Evolutionary conservation across 64 coral and sea anemone genomes (phyloP), one percentile per base, ranked within the genome.

Genomic region (Montipora efflorescens): DNA sequence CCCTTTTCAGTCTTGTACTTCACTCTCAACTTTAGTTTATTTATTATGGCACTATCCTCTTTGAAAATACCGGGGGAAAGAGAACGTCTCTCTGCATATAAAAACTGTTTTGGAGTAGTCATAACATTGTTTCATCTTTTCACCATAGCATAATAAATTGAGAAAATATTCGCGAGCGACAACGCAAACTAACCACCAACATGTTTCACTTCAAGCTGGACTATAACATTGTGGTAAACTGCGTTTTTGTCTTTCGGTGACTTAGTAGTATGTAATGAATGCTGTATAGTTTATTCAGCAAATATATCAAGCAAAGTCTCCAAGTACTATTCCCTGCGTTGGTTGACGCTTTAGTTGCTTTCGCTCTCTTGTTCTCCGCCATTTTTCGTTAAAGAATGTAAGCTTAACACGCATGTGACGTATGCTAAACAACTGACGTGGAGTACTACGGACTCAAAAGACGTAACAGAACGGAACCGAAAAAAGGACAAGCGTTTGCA

Each of bases 201-300:
- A 67, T 16, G 67, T 71, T 87, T 87, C 18, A 67, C 83, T 71
- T 87, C 15, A 71, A 87, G 83, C 85, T 83, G 80, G 59, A 83
- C 80, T 64, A 4, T 22, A 83, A 88, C 85, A 71, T 88, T 36
- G 47, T 1, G 47, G 74, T 88, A 88, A 43, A 88, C 85, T 67
- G 85, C 43, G 22, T 69, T 88, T 71, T 88, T 88, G 67, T 88
- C 85, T 49, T 88, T 88, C 74, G 85, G 85, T n/a, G 67, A 88
- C 45, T 74, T 88, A 47, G 67, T 47, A 50, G 59, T 88, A 20
- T 88, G 67, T 48, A 88, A 18, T 8, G 67, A 72, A 75, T 75
- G 68, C 67, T 88, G 69, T 36, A 76, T 76, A 49, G 87, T 88
- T 76, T 87, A 67, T 69, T 87, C 67, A 21, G 62, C 55, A 87